Evolutionary conservation across 2,113 vertebrate species (phyloP), one percentile per base, ranked within the genome.

Genomic region (Columba livia): DNA sequence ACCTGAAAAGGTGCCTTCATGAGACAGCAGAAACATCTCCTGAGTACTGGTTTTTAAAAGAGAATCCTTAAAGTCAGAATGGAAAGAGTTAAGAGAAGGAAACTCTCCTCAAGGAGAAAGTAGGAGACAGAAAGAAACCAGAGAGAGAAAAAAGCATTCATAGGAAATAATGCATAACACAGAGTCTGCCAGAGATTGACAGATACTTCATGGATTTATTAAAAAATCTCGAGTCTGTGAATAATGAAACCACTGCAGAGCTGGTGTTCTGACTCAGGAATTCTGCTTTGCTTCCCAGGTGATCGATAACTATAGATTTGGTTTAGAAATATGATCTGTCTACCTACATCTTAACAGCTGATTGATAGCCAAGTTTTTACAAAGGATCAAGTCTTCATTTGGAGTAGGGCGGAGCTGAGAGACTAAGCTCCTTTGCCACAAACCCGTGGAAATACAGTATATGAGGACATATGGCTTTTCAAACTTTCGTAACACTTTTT

Each of bases 291-390:
- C 42, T 84, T 91, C 69, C 65, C 65, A 71, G 19, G 5, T 73
- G 69, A 89, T 87, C 77, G 74, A 74, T 89, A 96, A 84, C 80
- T 94, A 62, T 2, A 80, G 84, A 87, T 91, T 84, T 56, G 36
- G 18, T 79, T 62, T 88, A 91, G 77, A 86, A 95, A 89, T 74
- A 31, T 15, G 19, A 51, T 90, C 64, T 94, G 47, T 36, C 47
- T 89, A 58, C 28, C 47, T 90, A 36, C 25, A 70, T 87, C 56
- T 84, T 89, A 62, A 62, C 47, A 74, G 51, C 40, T 78, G 54
- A 77, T 53, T 51, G 58, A 48, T 69, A 88, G 36, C 2, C 57
- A 90, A 18, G 20, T 42, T 82, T 87, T 90, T 69, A 29, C 53
- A 53, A 64, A 65, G 44, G 3, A 62, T 78, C 77, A 61, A 60